phyloP scores from a whole-genome alignment of 1,140 invertebrate species.

The Trialeurodes vaporariorum region DNA sequence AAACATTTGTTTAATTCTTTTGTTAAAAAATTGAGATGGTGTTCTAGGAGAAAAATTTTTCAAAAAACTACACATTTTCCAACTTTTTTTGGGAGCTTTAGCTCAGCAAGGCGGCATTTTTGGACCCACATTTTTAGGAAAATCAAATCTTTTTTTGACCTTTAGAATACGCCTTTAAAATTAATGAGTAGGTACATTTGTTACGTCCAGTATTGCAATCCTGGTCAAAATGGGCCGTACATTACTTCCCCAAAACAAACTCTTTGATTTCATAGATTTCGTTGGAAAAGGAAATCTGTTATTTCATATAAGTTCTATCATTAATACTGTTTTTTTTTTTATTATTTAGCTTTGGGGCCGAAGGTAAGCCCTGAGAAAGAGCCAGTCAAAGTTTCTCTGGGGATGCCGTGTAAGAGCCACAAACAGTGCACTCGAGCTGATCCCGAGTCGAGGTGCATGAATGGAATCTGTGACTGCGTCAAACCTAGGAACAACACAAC shows the following conservation, averaged over 20 bases:
- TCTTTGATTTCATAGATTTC: not conserved
- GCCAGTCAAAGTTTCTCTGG: slow-evolving; percentile 50
- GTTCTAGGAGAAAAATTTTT: no score
- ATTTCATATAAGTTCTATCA: not conserved
- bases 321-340: not conserved
- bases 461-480: slow-evolving; percentile 66
- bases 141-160: no score
- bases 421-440: slow-evolving; percentile 68
- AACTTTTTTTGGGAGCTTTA: no score
- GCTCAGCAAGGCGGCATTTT: no score
- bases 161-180: no score
- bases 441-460: slow-evolving; percentile 58
- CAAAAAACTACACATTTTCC: no score
- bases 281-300: not conserved
- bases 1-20: no score
- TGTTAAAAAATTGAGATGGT: no score
- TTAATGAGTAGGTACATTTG: no score
- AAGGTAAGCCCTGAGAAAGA: slow-evolving; percentile 38
- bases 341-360: slow-evolving; percentile 22
- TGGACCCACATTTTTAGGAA: no score
- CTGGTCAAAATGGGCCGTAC: not conserved
- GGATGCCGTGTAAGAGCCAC: slow-evolving; percentile 57
- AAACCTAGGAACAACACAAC: slow-evolving; percentile 37
- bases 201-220: no score
- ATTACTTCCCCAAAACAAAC: slow-evolving; percentile 2